A percentile compares a stretch with the other conserved stretches of the same genome.
Evolutionary conservation across 2,113 vertebrate species (phyloP).

Genomic region (Ciconia stormi): DNA sequence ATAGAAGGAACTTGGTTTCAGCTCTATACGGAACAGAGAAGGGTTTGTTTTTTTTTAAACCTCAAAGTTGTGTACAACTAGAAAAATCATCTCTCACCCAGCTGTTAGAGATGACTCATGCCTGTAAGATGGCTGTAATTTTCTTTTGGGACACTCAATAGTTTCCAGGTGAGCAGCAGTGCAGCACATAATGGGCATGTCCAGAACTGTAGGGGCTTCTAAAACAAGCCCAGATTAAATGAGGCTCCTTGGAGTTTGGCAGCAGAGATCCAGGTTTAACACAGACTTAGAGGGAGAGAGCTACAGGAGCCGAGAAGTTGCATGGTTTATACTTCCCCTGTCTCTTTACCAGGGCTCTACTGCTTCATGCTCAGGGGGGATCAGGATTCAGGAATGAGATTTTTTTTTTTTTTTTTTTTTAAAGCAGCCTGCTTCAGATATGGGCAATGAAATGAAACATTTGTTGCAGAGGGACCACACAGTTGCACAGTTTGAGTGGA

Average conservation of each 20-base stretch:
- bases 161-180: neutral
- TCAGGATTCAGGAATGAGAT: neutral
- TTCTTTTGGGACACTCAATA: neutral
- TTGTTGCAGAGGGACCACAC: neutral
- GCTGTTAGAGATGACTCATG: neutral
- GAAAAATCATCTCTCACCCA: neutral
- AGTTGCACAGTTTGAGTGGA: neutral
- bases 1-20: neutral
- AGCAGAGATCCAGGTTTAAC: neutral
- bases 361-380: neutral
- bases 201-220: neutral
- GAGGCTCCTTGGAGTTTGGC: neutral
- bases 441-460: neutral
- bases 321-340: neutral
- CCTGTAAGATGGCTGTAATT: neutral
- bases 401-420: neutral
- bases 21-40: neutral
- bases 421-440: neutral
- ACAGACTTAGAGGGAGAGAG: neutral
- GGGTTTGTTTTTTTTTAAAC: neutral
- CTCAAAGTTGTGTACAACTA: neutral
- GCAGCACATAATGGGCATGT: neutral
- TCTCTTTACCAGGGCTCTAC: neutral
- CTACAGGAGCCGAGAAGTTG: neutral
- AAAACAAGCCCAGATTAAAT: neutral